Percentiles rank a stretch among this genome's conserved stretches.
These are phyloP conservation scores for Drosophila eohydei DNA, from an alignment of 2,888 invertebrate genomes.

Conservation along the genomic window DNA sequence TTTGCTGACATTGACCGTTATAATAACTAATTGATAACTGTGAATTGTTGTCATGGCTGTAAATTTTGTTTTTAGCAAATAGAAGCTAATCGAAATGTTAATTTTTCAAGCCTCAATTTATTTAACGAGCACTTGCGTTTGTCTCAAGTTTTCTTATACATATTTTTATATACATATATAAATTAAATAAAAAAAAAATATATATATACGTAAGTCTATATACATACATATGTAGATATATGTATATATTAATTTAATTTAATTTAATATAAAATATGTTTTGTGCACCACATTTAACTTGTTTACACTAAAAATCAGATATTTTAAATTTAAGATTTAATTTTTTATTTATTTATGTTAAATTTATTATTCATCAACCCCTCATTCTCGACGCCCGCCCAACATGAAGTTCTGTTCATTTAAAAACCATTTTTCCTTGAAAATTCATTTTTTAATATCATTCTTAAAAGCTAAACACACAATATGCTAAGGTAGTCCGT, in stretches of 20 bases:
- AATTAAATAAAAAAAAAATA: neutral
- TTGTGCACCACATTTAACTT: too few relatives aligned
- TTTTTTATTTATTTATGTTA: too few relatives aligned
- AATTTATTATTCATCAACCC: too few relatives aligned
- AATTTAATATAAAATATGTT: too few relatives aligned
- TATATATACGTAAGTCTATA: neutral
- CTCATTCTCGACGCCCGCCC: neutral
- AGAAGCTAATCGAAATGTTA: neutral
- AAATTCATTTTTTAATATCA: conserved; percentile 17
- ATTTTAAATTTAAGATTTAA: too few relatives aligned
- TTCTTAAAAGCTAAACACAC: conserved; percentile 49
- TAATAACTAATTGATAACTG: conserved; percentile 5
- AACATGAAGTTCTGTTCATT: neutral
- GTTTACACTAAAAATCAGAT: too few relatives aligned
- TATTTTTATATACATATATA: neutral
- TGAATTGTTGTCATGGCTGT: conserved; percentile 8
- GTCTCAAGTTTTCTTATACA: neutral
- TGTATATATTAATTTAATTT: neutral
- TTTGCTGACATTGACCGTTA: conserved; percentile 17
- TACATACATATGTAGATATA: neutral
- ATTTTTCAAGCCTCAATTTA: neutral
- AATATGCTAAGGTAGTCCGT: conserved; percentile 42
- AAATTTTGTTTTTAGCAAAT: conserved; percentile 10
- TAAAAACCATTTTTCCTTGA: conserved; percentile 12
- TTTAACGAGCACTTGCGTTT: conserved; percentile 3